Base-by-base conservation (phyloP, 2,888 invertebrate genomes). In the Eudemis profundana region DNA sequence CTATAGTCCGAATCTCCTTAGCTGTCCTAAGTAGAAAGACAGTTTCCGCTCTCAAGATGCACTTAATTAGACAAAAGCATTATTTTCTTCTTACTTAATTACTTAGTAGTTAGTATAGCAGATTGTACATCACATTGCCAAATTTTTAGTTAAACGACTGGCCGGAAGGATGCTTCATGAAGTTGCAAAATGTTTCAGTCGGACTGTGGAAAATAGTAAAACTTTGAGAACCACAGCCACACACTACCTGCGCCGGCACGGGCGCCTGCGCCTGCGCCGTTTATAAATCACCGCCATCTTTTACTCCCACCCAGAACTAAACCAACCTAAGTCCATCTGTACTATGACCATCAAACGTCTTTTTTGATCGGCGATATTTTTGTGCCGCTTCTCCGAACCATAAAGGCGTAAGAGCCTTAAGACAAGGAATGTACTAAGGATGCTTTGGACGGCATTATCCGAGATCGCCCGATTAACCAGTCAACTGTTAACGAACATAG, bases 381-480 rank as follows among this genome's bases (percentile, higher is more conserved):
- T 29, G 4, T 19, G 36, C 36, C 4, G 3, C 5, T 12, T 1
- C 33, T 0, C 2, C 3, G 12, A 19, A 19, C 1, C 10, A 51
- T 36, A 36, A 51, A n/a, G 50, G 7, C 36, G 2, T 36, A 51
- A 51, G 19, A 12, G 4, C 2, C 36, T 19, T 33, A 12, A 29
- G 3, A 27, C 33, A 10, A 33, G 2, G 5, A 33, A 33, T 2
- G 7, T 2, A 33, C 8, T 33, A 8, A 33, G 8, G 33, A 4
- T 36, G 17, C 3, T 51, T 12, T 4, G 7, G n/a, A 5, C 7
- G 7, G 33, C 10, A 8, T 3, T 12, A 10, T 10, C 85, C 79
- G 79, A 86, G 86, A 88, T 89, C 82, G 86, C 77, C 80, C 82
- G 88, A 89, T 89, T 87, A 89, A 83, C 86, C 81, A 86, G 80